phyloP scores from a whole-genome alignment of 2,797 vertebrate genomes.

The Argya squamiceps region DNA sequence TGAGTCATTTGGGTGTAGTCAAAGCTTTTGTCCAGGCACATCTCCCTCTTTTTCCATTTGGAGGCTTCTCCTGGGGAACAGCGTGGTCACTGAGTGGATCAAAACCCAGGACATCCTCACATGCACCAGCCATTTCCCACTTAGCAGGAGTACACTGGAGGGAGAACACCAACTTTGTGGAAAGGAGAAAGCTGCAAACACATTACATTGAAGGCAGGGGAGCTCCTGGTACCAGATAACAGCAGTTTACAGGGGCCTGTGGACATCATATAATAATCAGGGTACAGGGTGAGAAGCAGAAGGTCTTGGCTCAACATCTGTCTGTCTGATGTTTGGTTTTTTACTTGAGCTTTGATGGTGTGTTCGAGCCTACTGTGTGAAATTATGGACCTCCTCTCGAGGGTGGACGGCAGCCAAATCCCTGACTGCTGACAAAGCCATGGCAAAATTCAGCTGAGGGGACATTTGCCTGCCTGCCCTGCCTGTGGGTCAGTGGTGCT shows the following conservation, averaged over 20 bases:
- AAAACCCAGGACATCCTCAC: neutral
- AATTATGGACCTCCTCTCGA: neutral
- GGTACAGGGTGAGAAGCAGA: neutral
- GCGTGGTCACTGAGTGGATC: fast-evolving
- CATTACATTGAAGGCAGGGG: neutral
- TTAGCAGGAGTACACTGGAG: neutral
- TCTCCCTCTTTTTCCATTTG: neutral
- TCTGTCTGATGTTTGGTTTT: neutral
- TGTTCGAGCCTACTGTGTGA: neutral
- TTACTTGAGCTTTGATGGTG: neutral
- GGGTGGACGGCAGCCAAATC: neutral
- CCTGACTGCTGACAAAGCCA: neutral
- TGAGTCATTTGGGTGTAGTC: neutral
- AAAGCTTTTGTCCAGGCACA: neutral
- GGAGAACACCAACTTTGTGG: neutral
- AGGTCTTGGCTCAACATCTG: conserved; percentile 1
- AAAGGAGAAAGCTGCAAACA: neutral
- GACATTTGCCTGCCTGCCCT: neutral
- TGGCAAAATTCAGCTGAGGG: neutral
- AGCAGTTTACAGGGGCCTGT: neutral
- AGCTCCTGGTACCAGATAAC: neutral
- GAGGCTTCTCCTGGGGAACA: neutral
- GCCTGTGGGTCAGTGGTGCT: neutral
- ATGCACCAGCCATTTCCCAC: neutral
- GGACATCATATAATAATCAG: neutral